These are phyloP conservation scores for Nowickia ferox DNA, from an alignment of 2,888 invertebrate species.

Conservation along the genomic window DNA sequence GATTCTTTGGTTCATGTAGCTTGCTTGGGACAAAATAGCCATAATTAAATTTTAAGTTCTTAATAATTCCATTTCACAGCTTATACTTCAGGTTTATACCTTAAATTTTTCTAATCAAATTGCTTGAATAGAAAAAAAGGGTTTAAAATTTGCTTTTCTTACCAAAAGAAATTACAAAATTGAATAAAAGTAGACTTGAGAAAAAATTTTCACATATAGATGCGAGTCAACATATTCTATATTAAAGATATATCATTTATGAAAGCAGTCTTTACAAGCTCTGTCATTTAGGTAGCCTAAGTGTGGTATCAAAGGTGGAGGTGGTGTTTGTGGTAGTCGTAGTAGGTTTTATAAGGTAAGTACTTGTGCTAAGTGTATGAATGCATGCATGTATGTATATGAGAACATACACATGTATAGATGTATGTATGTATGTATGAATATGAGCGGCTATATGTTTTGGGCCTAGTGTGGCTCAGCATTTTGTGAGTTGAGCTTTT, in stretches of 20 bases:
- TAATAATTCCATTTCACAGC: too few relatives aligned
- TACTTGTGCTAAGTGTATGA: slow-evolving; percentile 41
- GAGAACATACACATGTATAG: background rate
- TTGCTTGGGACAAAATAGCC: too few relatives aligned
- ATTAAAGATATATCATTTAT: background rate
- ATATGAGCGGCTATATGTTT: background rate
- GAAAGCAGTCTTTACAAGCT: background rate
- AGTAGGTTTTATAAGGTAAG: slow-evolving; percentile 45
- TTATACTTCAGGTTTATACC: too few relatives aligned
- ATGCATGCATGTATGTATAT: background rate
- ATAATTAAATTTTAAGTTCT: too few relatives aligned
- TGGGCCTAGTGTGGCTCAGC: slow-evolving; percentile 38
- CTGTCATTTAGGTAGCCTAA: slow-evolving; percentile 63
- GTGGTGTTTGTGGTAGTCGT: slow-evolving; percentile 58
- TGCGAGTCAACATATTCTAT: background rate
- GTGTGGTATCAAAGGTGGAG: slow-evolving; percentile 67
- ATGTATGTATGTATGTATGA: background rate
- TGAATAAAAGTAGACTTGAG: too few relatives aligned
- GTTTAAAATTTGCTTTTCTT: too few relatives aligned
- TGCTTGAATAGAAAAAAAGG: too few relatives aligned
- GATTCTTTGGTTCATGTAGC: too few relatives aligned
- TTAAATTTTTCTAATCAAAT: too few relatives aligned
- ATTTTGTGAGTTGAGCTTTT: slow-evolving; percentile 50
- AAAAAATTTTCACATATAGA: background rate
- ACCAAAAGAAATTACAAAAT: too few relatives aligned